These are phyloP conservation scores for Augochlorella aurata DNA, from an alignment of 2,888 invertebrate genomes.

Conservation along the genomic window DNA sequence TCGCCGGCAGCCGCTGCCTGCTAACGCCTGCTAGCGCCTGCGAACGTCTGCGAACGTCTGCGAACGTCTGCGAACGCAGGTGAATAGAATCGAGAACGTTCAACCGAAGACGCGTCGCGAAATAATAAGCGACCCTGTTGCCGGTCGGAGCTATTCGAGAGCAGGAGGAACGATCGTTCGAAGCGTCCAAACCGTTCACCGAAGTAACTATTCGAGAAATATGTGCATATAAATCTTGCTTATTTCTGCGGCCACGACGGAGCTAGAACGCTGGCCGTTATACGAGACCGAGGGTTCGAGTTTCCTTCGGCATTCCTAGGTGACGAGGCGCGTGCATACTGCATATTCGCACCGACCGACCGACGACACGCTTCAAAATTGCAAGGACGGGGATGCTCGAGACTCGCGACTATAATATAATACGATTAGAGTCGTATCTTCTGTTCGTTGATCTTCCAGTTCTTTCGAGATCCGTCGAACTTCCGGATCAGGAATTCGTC, in stretches of 20 bases:
- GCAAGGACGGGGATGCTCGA: constrained; percentile 41
- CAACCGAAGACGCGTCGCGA: constrained; percentile 2
- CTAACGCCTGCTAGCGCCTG: no score
- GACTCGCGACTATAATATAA: constrained; percentile 23
- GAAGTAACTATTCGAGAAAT: not conserved
- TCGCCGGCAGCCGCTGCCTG: not conserved
- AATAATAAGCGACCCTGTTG: not conserved
- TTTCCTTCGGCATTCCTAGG: constrained; percentile 63
- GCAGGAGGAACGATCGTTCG: no score
- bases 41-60: no score
- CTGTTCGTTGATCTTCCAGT: constrained; percentile 12
- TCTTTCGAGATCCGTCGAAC: no score
- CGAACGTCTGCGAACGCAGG: not conserved
- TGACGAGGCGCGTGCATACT: constrained; percentile 55
- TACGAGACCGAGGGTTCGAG: constrained; percentile 54
- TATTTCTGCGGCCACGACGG: constrained; percentile 46
- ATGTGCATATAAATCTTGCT: constrained; percentile 8
- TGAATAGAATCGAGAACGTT: constrained; percentile 21
- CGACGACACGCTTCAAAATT: constrained; percentile 42
- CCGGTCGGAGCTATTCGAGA: no score
- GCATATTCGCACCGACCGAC: constrained; percentile 31
- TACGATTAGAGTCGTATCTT: constrained; percentile 25
- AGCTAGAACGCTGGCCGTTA: constrained; percentile 54
- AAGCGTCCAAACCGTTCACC: no score
- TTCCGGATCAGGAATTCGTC: no score